These are phyloP conservation scores for Maccullochella peelii DNA, from an alignment of 2,113 vertebrate genomes.

Conservation along the genomic window DNA sequence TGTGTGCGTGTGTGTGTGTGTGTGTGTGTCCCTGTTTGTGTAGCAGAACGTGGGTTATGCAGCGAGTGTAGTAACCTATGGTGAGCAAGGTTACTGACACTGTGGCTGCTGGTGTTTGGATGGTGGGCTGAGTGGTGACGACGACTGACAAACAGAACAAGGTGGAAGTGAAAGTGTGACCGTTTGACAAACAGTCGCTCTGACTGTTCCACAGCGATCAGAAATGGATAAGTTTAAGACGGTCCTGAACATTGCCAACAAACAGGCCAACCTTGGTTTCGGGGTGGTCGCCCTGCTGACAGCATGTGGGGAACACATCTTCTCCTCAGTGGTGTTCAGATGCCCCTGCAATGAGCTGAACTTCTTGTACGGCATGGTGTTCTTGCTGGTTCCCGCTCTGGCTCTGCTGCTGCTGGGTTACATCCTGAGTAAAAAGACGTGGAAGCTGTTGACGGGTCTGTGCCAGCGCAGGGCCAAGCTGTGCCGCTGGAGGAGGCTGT, in stretches of 20 bases:
- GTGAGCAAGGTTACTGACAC: not conserved
- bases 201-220: not conserved
- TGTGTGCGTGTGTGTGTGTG: too few species aligned
- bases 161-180: constrained; percentile 41
- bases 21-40: too few species aligned
- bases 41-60: too few species aligned
- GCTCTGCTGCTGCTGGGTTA: constrained; percentile 83
- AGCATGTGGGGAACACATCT: constrained; percentile 79
- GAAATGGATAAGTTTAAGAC: constrained; percentile 80
- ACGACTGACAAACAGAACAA: not conserved
- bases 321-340: constrained; percentile 81
- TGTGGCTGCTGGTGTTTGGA: not conserved
- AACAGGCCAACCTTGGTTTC: constrained; percentile 73
- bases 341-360: constrained; percentile 87
- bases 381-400: constrained; percentile 86
- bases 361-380: constrained; percentile 80
- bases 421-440: constrained; percentile 65
- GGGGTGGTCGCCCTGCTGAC: constrained; percentile 83
- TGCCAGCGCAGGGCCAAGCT: constrained; percentile 10
- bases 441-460: constrained; percentile 82
- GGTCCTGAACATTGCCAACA: constrained; percentile 61
- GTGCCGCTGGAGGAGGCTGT: fast-evolving
- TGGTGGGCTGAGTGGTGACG: not conserved
- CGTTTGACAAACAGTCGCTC: not conserved
- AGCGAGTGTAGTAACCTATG: too few species aligned